Evolutionary conservation across 2,113 vertebrate species (phyloP), one percentile per base, ranked within the genome.

Genomic region (Labeo catla): DNA sequence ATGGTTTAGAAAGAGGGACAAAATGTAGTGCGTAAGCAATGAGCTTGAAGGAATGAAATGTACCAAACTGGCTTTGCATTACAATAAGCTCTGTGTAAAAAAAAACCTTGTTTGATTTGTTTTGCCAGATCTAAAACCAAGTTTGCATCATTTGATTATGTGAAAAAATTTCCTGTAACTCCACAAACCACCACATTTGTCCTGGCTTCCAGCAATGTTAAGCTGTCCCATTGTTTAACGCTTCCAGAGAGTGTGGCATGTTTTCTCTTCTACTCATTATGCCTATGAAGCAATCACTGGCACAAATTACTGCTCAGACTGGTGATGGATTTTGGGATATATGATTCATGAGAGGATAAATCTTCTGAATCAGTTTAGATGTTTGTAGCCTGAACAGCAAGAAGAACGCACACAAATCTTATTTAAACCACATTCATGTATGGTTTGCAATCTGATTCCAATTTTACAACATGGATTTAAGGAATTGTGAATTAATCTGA

Each of bases 251-350:
- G 36, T 72, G 68, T 21, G 36, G 43, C 4, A 4, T 16, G 65
- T 15, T 50, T 61, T 21, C 11, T 79, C 10, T 34, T 76, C n/a
- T 28, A 21, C 16, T 59, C 54, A 59, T 59, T 59, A 59, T 34
- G 12, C 4, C n/a, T 13, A 77, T 54, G 12, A 77, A 74, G 39
- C 3, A 74, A 54, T 77, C 47, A 52, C 49, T 45, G 54, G 52
- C 28, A 45, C 36, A 43, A 12, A 50, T 28, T 13, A 7, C 8
- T 12, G 9, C 68, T 72, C 65, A 36, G 28, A 36, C 36, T 43
- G 8, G 57, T 61, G 8, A 43, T 72, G 68, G 68, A 72, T 72
- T 72, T 43, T 72, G 36, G 68, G n/a, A 52, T 76, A 50, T 76
- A 50, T 76, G 73, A 76, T 76, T 76, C 43, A 76, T 50, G 11